These are phyloP conservation scores for Poeciliopsis presidionis DNA, from an alignment of 2,797 vertebrate genomes.

Conservation along the genomic window DNA sequence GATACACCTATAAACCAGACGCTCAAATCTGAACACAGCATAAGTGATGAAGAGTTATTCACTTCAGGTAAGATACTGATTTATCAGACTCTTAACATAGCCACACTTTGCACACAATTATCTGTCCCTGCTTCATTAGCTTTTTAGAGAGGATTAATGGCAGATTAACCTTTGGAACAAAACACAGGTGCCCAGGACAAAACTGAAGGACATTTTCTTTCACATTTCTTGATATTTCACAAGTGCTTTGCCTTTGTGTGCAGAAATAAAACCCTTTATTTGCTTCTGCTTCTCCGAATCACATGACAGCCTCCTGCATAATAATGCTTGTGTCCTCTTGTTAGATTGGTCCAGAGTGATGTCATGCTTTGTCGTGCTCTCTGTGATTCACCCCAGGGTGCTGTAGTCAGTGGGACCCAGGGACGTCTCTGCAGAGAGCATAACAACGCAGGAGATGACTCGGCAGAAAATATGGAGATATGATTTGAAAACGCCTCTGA, in stretches of 20 bases:
- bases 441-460: slow-evolving; percentile 49
- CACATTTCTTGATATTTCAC: neutral
- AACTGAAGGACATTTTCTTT: neutral
- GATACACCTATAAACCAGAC: too few species aligned
- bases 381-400: slow-evolving; percentile 47
- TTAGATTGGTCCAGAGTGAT: slow-evolving; percentile 54
- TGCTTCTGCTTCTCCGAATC: neutral
- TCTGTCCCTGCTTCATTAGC: neutral
- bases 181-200: neutral
- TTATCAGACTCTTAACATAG: neutral
- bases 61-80: neutral
- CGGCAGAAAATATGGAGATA: slow-evolving; percentile 46
- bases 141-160: neutral
- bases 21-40: neutral
- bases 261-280: neutral
- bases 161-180: neutral
- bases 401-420: slow-evolving; percentile 60
- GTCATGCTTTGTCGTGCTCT: slow-evolving; percentile 54
- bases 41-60: neutral
- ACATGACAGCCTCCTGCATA: slow-evolving; percentile 10
- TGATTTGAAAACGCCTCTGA: slow-evolving; percentile 44
- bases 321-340: slow-evolving; percentile 35
- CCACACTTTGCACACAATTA: neutral
- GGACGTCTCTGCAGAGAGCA: slow-evolving; percentile 63
- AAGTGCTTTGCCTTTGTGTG: neutral